phyloP scores from a whole-genome alignment of 2,888 invertebrate species.

The Sminthurides aquaticus region DNA sequence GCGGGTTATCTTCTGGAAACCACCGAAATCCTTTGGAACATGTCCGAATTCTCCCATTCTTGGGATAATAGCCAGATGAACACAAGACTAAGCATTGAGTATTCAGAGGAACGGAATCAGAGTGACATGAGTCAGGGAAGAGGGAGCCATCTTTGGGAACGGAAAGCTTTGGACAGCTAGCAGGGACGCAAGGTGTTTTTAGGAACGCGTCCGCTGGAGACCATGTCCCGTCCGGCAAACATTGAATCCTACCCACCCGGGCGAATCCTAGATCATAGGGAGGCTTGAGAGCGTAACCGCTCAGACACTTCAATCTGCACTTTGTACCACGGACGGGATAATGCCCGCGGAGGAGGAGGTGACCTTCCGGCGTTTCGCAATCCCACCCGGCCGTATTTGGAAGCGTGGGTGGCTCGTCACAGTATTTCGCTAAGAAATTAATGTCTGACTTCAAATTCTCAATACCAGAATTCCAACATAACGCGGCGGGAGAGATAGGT shows the following conservation, averaged over 20 bases:
- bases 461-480: too few relatives aligned
- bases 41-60: slow-evolving; percentile 42
- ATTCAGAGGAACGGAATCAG: slow-evolving; percentile 50
- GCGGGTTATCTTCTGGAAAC: slow-evolving; percentile 44
- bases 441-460: too few relatives aligned
- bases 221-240: slow-evolving; percentile 40
- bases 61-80: slow-evolving; percentile 43
- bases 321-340: slow-evolving; percentile 35
- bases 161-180: slow-evolving; percentile 50
- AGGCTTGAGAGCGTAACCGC: slow-evolving; percentile 29
- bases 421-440: slow-evolving; percentile 35
- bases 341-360: slow-evolving; percentile 24
- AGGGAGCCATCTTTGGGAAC: slow-evolving; percentile 52
- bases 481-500: too few relatives aligned
- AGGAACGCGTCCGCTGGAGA: slow-evolving; percentile 31
- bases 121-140: slow-evolving; percentile 51
- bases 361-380: slow-evolving; percentile 35
- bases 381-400: slow-evolving; percentile 40
- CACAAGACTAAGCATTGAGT: slow-evolving; percentile 43
- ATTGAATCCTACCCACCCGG: slow-evolving; percentile 26
- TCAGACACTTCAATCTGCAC: slow-evolving; percentile 38
- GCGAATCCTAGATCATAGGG: slow-evolving; percentile 22
- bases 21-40: slow-evolving; percentile 42
- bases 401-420: slow-evolving; percentile 36
- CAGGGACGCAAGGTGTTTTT: slow-evolving; percentile 30